A percentile compares a stretch with the other conserved stretches of the same genome.
Evolutionary conservation across 1,140 invertebrate species (phyloP).

Genomic region (Zaprionus lachaisei): DNA sequence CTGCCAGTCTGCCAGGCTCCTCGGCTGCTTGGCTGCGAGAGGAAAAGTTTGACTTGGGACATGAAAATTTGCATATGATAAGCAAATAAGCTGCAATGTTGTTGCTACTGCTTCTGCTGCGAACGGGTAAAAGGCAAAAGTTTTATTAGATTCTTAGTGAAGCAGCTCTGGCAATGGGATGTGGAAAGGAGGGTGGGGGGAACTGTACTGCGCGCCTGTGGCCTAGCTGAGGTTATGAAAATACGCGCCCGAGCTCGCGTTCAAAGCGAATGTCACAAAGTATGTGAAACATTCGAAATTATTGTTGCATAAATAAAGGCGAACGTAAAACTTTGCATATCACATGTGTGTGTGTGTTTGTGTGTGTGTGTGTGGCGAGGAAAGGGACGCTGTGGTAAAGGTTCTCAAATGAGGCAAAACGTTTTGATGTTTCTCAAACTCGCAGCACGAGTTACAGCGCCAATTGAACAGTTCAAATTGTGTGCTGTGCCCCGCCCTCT

Average conservation of each 20-base stretch:
- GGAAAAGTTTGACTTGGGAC: conserved; percentile 73
- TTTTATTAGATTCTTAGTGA: conserved; percentile 80
- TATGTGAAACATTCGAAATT: conserved; percentile 77
- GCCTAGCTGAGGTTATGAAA: conserved; percentile 66
- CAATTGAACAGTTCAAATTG: conserved; percentile 46
- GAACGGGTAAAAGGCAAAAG: conserved; percentile 70
- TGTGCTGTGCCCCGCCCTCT: background rate
- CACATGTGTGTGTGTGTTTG: conserved; percentile 25
- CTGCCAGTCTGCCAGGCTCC: background rate
- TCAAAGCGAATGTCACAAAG: conserved; percentile 57
- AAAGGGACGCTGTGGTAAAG: conserved; percentile 36
- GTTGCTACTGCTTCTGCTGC: conserved; percentile 37
- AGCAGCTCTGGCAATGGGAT: background rate
- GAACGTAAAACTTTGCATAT: conserved; percentile 39
- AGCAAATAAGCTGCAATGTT: conserved; percentile 75
- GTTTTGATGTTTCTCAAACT: conserved; percentile 31
- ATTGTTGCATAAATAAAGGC: conserved; percentile 77
- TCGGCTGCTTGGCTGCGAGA: conserved; percentile 32
- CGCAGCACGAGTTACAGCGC: conserved; percentile 20
- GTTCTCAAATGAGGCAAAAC: conserved; percentile 70
- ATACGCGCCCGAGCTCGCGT: conserved; percentile 32
- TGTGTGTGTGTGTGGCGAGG: background rate
- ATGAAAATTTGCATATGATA: conserved; percentile 82
- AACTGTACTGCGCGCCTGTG: conserved; percentile 49
- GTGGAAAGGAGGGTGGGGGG: background rate